Base-by-base conservation (phyloP, 2,888 invertebrate genomes). In the Therioaphis trifolii region DNA sequence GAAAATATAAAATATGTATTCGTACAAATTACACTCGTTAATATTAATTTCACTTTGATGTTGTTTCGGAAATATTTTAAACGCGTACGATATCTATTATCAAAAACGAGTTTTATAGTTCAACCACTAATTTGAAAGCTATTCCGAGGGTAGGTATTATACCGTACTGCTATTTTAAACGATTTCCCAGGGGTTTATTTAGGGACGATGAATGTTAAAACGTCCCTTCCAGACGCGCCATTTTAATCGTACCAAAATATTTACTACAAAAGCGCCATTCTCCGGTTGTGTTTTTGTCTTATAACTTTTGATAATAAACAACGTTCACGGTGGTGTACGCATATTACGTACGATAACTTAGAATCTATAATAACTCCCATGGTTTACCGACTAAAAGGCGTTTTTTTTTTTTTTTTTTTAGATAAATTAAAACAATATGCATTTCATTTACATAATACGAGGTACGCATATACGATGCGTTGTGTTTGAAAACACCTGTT, bases 111-210 rank as follows among this genome's bases (percentile, higher is more conserved):
- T 66, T 77, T 49, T 49, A 66, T 35, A 35, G 77, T 66, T 77
- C 52, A 77, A 77, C 77, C 77, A 35, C 77, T 77, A 77, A 77
- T 77, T 77, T 66, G 49, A 77, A 77, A 77, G 49, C 66, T 35
- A 24, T 77, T 77, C 49, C 77, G 15, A 49, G 66, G 66, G 66
- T 49, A 72, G 40, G 43, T 61, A 58, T 52, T 55, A 35, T 14
- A 9, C 63, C 15, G 21, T 29, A n/a, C 18, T 24, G 55, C 27
- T 66, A 49, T 66, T 77, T 77, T 77, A 77, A 77, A 77, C 77
- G 77, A 77, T 77, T 77, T 77, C 77, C 77, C 77, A 35, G 49
- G 77, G 77, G 77, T 77, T 77, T 77, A 77, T 77, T 77, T 77
- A 77, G 77, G 77, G 77, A 77, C 77, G 66, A 49, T 49, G 66